Percentiles rank a stretch among this genome's conserved stretches.
Conservation (phyloP, 1,140 invertebrate species). For the Lucilia cuprina region DNA sequence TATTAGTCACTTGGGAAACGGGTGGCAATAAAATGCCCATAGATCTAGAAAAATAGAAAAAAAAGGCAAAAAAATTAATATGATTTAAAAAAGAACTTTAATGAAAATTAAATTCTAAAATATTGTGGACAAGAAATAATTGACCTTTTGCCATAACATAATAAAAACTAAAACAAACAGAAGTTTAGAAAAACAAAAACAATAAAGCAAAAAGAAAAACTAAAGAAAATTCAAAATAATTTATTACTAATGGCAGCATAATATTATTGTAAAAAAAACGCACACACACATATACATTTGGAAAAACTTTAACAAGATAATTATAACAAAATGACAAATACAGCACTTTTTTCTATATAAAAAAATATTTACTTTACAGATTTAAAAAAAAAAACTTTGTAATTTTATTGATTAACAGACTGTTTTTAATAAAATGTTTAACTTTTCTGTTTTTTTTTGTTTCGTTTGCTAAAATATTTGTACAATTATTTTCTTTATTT, state of each 20-base stretch:
- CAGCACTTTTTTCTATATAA: no score
- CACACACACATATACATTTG: no score
- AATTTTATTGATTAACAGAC: background rate
- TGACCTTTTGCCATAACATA: background rate
- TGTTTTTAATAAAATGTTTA: background rate
- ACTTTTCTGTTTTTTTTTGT: background rate
- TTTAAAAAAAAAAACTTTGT: no score
- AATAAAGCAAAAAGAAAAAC: background rate
- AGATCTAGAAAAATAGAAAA: conserved; percentile 66
- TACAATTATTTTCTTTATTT: background rate
- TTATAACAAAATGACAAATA: background rate
- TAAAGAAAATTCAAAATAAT: background rate
- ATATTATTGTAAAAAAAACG: no score
- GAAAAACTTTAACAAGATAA: background rate
- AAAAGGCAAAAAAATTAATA: background rate
- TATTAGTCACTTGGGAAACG: conserved; percentile 69
- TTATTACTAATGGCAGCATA: background rate
- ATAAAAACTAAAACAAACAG: background rate
- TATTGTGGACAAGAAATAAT: background rate
- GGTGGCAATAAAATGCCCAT: conserved; percentile 79
- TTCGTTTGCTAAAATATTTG: background rate
- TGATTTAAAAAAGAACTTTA: background rate
- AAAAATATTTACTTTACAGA: no score
- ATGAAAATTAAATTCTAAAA: background rate
- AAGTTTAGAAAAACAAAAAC: background rate